Conservation (phyloP, 2,113 vertebrate genomes). For the Strigops habroptila region DNA sequence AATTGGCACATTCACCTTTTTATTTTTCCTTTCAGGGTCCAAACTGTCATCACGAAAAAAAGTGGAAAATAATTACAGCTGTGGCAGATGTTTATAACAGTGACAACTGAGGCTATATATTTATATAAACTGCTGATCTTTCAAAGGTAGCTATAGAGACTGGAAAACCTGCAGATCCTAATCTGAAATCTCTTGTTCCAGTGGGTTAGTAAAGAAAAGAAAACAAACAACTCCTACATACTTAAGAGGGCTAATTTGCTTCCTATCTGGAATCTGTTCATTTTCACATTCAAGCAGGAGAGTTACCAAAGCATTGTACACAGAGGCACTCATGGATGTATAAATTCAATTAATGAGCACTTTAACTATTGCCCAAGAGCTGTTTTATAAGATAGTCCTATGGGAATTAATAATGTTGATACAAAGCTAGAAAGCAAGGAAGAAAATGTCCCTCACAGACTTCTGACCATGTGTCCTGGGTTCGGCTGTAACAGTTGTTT, state of each 20-base stretch:
- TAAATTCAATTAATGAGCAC: neutral
- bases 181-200: neutral
- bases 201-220: neutral
- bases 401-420: neutral
- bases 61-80: constrained; percentile 31
- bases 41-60: constrained; percentile 28
- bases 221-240: neutral
- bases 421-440: neutral
- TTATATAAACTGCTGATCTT: constrained; percentile 55
- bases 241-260: neutral
- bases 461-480: neutral
- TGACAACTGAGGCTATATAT: constrained; percentile 31
- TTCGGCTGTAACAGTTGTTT: neutral
- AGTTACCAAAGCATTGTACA: neutral
- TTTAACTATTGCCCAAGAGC: neutral
- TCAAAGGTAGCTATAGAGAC: neutral
- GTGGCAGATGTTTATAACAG: constrained; percentile 46
- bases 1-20: neutral
- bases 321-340: neutral
- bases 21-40: constrained; percentile 36
- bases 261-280: neutral
- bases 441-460: neutral
- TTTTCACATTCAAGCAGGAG: neutral
- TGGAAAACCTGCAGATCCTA: neutral
- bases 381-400: neutral